Percentiles rank a stretch among this genome's conserved stretches.
Conservation (phyloP, 2,113 vertebrate genomes). For the Pithys albifrons region DNA sequence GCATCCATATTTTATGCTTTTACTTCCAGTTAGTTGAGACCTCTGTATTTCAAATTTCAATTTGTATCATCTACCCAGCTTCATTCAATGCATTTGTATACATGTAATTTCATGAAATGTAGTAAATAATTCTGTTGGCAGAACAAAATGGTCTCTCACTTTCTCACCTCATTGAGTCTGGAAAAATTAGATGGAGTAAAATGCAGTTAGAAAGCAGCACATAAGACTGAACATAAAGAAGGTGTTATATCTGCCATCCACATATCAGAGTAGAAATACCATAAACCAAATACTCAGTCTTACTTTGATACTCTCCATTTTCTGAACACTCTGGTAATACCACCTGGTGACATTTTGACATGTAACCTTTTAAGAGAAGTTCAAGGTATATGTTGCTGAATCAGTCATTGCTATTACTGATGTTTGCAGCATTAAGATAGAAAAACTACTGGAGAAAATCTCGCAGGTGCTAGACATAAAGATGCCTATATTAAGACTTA, state of each 20-base stretch:
- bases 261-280: not conserved
- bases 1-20: not conserved
- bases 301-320: not conserved
- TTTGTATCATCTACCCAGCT: not conserved
- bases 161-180: not conserved
- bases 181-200: not conserved
- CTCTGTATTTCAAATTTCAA: not conserved
- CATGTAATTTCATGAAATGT: not conserved
- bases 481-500: conserved; percentile 11
- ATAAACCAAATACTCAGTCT: not conserved
- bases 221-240: not conserved
- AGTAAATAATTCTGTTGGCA: not conserved
- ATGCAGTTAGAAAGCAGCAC: not conserved
- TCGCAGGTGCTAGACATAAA: conserved; percentile 7
- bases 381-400: not conserved
- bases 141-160: not conserved
- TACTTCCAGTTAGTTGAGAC: not conserved
- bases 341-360: not conserved
- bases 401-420: not conserved
- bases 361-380: not conserved
- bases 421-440: not conserved
- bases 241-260: not conserved
- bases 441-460: not conserved
- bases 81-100: not conserved
- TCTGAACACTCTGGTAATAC: not conserved